Evolutionary conservation across 2,113 vertebrate genomes (phyloP), one percentile per base, ranked within the genome.

Genomic region (Castor canadensis): DNA sequence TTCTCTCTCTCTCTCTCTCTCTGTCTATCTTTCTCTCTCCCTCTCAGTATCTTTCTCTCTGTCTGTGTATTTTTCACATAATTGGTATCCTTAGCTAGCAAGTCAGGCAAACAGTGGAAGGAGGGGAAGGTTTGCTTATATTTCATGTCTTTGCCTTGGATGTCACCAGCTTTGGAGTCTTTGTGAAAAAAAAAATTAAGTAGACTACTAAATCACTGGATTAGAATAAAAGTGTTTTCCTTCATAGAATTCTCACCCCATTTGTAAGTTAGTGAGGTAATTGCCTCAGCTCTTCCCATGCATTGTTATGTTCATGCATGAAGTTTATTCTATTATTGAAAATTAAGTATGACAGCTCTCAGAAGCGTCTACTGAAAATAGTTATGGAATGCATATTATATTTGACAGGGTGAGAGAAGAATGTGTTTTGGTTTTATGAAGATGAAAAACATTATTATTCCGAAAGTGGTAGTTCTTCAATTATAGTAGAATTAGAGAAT

Each of bases 81-180:
- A 71, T 75, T 81, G 24, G 6, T 80, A 58, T 58, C 26, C 26
- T 92, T 69, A 96, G 40, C 16, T 56, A 91, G 35, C 9, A 16
- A 52, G 9, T 75, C 66, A 90, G 58, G 56, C 2, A 82, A 49
- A 6, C 16, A 11, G 16, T 71, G 15, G 71, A 47, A 58, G 6
- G 13, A 94, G 45, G 62, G 43, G 17, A 79, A 75, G 40, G 62
- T n/a, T 75, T 80, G 3, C 19, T 91, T 95, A 24, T 49, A 89
- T 97, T 90, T 89, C 11, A 71, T 71, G 86, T 93, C n/a, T 96
- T 93, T 94, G 9, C 15, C 16, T 75, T 84, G 47, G 22, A 56
- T 66, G 11, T 62, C 43, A 82, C 11, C 4, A 72, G 4, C 6
- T 82, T 77, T 92, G 38, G 35, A 20, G 5, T 66, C 26, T 73